These are phyloP conservation scores for Mesorhabditis belari DNA, from an alignment of 2,888 invertebrate genomes.

Conservation along the genomic window DNA sequence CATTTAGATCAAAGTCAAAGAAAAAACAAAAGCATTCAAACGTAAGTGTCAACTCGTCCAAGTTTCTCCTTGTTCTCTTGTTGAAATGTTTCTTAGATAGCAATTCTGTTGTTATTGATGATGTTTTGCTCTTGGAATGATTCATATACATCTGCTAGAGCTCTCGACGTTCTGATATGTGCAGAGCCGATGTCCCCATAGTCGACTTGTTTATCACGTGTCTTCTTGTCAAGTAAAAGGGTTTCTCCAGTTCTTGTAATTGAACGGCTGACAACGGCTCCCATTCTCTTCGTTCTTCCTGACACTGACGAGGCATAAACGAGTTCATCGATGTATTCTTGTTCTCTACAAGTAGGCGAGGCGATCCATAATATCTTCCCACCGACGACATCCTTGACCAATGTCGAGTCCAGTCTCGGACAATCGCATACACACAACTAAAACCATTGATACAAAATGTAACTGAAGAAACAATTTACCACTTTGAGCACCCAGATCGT, in stretches of 20 bases:
- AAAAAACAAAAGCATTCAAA: constrained; percentile 1
- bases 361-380: constrained; percentile 77
- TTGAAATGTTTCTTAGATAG: constrained; percentile 72
- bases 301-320: constrained; percentile 15
- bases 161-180: constrained; percentile 26
- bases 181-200: constrained; percentile 10
- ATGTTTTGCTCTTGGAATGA: constrained; percentile 11
- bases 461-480: constrained; percentile 48
- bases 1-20: constrained; percentile 3
- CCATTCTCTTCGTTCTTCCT: constrained; percentile 7
- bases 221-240: constrained; percentile 28
- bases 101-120: constrained; percentile 5
- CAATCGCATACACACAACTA: constrained; percentile 75
- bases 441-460: constrained; percentile 1
- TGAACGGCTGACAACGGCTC: constrained; percentile 28
- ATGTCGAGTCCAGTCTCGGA: constrained; percentile 84
- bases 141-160: neutral
- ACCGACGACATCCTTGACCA: constrained; percentile 79
- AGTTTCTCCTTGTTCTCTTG: constrained; percentile 83
- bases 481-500: constrained; percentile 46
- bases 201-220: constrained; percentile 16
- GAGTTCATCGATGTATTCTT: constrained; percentile 36
- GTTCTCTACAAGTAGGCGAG: constrained; percentile 68
- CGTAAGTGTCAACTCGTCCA: constrained; percentile 59
- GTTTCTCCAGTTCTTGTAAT: constrained; percentile 39